Evolutionary conservation across 2,797 vertebrate genomes (phyloP).

Genomic region (Poliocrania exsul): DNA sequence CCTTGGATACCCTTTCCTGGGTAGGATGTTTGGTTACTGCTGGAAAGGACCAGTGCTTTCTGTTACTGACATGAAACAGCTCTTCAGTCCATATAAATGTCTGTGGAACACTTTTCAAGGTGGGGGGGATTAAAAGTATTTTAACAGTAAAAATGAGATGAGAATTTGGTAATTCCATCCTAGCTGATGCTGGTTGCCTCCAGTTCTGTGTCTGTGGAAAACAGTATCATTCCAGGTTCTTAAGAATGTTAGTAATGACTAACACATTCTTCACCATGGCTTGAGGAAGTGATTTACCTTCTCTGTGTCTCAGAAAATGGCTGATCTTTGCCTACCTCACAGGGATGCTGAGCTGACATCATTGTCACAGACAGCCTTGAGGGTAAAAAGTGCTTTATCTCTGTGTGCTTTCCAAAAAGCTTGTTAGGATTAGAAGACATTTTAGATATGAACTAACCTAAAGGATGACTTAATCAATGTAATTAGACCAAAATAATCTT

Average conservation of each 20-base stretch:
- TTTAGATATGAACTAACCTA: neutral
- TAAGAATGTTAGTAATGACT: neutral
- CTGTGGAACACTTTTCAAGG: neutral
- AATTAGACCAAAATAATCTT: neutral
- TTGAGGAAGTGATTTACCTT: neutral
- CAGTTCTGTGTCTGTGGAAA: neutral
- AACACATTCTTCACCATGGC: neutral
- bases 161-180: neutral
- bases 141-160: neutral
- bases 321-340: slow-evolving; percentile 6
- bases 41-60: neutral
- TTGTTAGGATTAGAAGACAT: neutral
- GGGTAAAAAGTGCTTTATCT: slow-evolving; percentile 15
- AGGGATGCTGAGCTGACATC: neutral
- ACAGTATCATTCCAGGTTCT: slow-evolving; percentile 1
- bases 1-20: neutral
- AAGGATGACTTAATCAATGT: neutral
- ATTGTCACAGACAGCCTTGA: neutral
- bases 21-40: neutral
- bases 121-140: neutral
- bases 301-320: neutral
- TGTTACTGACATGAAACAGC: neutral
- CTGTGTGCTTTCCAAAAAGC: slow-evolving; percentile 8
- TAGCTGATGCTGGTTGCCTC: neutral
- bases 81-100: neutral